These are phyloP conservation scores for Pangasius djambal DNA, from an alignment of 2,797 vertebrate genomes.

Conservation along the genomic window DNA sequence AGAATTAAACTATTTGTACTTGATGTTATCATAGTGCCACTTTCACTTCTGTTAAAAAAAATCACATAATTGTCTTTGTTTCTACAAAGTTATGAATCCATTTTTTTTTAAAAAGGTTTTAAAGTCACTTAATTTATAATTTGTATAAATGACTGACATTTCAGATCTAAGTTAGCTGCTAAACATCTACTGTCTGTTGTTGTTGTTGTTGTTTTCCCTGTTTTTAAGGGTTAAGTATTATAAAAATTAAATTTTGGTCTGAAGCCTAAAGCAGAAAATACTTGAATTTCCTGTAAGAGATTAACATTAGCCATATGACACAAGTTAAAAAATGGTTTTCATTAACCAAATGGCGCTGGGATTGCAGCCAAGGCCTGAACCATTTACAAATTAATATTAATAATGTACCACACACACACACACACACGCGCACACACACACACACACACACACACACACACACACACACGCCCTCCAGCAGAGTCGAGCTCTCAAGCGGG, in stretches of 20 bases:
- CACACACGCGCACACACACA: conserved; percentile 3
- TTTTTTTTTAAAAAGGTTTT: no score
- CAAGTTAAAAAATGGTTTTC: conserved; percentile 31
- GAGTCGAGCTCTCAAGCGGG: not conserved
- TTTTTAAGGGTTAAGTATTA: not conserved
- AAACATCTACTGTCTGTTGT: not conserved
- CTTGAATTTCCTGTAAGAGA: conserved; percentile 6
- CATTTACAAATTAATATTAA: conserved; percentile 38
- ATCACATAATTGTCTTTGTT: no score
- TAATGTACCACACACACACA: conserved; percentile 9
- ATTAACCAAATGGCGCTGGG: conserved; percentile 31
- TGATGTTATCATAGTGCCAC: no score
- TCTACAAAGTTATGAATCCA: no score
- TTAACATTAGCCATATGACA: conserved; percentile 2
- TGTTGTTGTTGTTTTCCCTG: not conserved
- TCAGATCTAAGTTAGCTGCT: not conserved
- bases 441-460: conserved; percentile 14
- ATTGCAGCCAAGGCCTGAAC: conserved; percentile 20
- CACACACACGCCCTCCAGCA: not conserved
- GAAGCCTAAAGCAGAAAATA: not conserved
- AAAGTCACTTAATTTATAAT: no score
- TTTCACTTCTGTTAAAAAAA: no score
- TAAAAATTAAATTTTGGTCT: not conserved
- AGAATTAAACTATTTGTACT: no score
- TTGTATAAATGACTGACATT: not conserved